phyloP scores from a whole-genome alignment of 2,888 invertebrate genomes.

The Agriopis aurantiaria region DNA sequence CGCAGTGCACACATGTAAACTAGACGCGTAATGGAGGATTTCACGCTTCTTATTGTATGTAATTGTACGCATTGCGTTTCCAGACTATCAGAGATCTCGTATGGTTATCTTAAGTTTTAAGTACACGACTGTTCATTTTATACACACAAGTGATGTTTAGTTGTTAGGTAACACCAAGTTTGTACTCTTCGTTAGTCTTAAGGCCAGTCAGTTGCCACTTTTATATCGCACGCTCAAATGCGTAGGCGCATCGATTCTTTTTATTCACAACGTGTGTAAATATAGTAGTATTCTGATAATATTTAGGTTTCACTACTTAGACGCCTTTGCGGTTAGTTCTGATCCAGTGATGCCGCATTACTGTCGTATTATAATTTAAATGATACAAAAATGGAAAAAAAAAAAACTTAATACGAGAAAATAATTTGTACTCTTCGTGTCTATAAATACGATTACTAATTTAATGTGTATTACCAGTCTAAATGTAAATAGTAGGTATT shows the following conservation, averaged over 20 bases:
- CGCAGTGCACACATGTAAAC: slow-evolving; percentile 2
- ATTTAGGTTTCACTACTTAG: slow-evolving; percentile 36
- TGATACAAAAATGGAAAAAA: slow-evolving; percentile 62
- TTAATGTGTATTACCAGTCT: slow-evolving; percentile 68
- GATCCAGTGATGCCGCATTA: slow-evolving; percentile 68
- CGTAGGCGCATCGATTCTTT: slow-evolving; percentile 46
- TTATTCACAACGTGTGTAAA: slow-evolving; percentile 42
- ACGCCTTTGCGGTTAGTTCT: slow-evolving; percentile 62
- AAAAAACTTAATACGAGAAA: slow-evolving; percentile 66
- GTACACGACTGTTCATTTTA: slow-evolving; percentile 79
- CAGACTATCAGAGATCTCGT: slow-evolving; percentile 87
- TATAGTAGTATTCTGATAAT: slow-evolving; percentile 41
- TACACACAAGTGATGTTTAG: slow-evolving; percentile 77
- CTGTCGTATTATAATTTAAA: slow-evolving; percentile 62
- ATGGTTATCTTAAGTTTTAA: slow-evolving; percentile 76
- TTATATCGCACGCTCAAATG: slow-evolving; percentile 60
- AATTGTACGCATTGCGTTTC: slow-evolving; percentile 82
- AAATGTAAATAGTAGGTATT: slow-evolving; percentile 78
- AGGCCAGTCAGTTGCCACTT: slow-evolving; percentile 67
- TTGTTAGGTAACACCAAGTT: slow-evolving; percentile 59
- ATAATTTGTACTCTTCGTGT: slow-evolving; percentile 63
- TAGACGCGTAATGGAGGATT: slow-evolving; percentile 24
- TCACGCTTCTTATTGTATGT: slow-evolving; percentile 72
- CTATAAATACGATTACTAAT: slow-evolving; percentile 60
- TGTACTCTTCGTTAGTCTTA: slow-evolving; percentile 54